Evolutionary conservation across 1,140 invertebrate species (phyloP).

Genomic region (Diorhabda carinulata): DNA sequence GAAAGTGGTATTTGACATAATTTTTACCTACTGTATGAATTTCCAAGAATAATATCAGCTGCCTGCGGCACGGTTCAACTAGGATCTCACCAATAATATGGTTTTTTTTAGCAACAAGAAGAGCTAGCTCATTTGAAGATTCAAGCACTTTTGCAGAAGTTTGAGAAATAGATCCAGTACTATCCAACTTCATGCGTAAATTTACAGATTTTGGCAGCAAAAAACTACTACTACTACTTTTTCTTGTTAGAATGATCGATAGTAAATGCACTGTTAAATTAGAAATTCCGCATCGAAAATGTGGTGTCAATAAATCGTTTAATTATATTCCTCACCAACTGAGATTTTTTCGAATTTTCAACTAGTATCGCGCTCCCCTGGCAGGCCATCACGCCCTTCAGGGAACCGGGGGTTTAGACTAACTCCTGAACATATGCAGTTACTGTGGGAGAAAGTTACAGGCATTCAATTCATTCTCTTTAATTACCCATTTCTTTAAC

Average conservation of each 20-base stretch:
- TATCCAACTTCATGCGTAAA: background rate
- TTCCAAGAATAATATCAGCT: too few relatives aligned
- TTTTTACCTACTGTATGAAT: too few relatives aligned
- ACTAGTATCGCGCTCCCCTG: background rate
- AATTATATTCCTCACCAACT: background rate
- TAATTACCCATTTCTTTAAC: too few relatives aligned
- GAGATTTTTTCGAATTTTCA: background rate
- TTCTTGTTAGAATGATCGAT: background rate
- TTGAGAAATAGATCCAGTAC: background rate
- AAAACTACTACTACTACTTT: background rate
- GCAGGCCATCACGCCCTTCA: background rate
- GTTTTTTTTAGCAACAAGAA: too few relatives aligned
- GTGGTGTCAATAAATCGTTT: background rate
- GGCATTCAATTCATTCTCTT: too few relatives aligned
- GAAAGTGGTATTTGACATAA: too few relatives aligned
- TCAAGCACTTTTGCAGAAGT: background rate
- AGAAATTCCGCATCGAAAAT: background rate
- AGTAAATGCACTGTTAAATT: background rate
- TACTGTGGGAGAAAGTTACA: too few relatives aligned
- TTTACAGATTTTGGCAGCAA: background rate
- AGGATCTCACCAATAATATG: too few relatives aligned
- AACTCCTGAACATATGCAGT: too few relatives aligned
- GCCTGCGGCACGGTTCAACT: too few relatives aligned
- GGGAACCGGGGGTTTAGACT: too few relatives aligned
- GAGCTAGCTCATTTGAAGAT: too few relatives aligned